Conservation (phyloP, 2,888 invertebrate genomes). For the Thalpophila matura region DNA sequence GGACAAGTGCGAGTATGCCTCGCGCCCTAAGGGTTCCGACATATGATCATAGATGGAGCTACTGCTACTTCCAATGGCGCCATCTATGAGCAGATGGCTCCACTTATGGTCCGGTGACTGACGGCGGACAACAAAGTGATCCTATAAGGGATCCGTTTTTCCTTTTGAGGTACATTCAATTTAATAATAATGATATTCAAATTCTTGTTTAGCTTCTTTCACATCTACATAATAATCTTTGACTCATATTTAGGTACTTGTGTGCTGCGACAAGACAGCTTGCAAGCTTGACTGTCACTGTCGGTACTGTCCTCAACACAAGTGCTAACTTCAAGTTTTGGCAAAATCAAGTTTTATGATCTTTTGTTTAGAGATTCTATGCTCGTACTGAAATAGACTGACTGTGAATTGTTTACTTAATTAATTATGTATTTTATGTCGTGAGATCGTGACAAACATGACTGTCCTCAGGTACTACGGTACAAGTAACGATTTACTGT, state of each 20-base stretch:
- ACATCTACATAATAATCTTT: conserved; percentile 64
- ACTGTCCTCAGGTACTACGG: conserved; percentile 18
- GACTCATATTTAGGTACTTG: conserved; percentile 60
- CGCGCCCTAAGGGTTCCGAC: too few species aligned
- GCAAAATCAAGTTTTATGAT: neutral
- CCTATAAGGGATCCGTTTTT: too few species aligned
- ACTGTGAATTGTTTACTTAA: conserved; percentile 10
- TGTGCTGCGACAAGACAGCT: conserved; percentile 68
- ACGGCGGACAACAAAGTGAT: too few species aligned
- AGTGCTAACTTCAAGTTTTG: conserved; percentile 25
- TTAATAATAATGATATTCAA: too few species aligned
- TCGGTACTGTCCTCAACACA: conserved; percentile 56
- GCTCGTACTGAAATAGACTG: conserved; percentile 7
- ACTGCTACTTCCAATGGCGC: too few species aligned
- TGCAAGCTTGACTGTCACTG: conserved; percentile 71
- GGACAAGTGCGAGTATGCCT: too few species aligned
- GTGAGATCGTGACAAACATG: conserved; percentile 40
- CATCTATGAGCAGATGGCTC: too few species aligned
- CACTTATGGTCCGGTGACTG: too few species aligned
- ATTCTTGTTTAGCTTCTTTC: conserved; percentile 2
- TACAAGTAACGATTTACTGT: too few species aligned
- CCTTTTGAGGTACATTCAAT: too few species aligned
- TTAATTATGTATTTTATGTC: too few species aligned
- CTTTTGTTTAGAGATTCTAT: conserved; percentile 12
- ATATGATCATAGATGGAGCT: too few species aligned